phyloP scores from a whole-genome alignment of 2,888 invertebrate species.

The Diadegma fenestrale region DNA sequence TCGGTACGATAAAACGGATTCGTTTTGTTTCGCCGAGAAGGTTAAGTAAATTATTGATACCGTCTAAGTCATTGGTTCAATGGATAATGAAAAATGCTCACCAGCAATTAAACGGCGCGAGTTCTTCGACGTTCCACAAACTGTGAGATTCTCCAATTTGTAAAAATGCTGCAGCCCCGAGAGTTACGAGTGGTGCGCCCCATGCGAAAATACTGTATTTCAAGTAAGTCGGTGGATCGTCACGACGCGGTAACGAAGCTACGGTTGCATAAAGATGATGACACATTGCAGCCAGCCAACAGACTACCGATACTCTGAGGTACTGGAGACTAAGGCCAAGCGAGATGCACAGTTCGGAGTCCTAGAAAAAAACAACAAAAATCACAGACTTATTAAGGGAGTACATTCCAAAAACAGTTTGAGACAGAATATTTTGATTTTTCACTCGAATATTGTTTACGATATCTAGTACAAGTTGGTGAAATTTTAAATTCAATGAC shows the following conservation, averaged over 20 bases:
- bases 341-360: conserved; percentile 87
- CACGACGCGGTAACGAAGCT: conserved; percentile 81
- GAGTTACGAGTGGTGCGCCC: conserved; percentile 87
- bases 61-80: background rate
- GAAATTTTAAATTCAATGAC: too few species aligned
- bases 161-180: conserved; percentile 86
- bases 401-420: too few species aligned
- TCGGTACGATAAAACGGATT: too few species aligned
- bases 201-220: conserved; percentile 88
- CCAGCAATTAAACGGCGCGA: conserved; percentile 87
- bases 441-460: too few species aligned
- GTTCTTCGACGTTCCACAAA: conserved; percentile 85
- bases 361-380: conserved; percentile 78
- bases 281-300: conserved; percentile 89
- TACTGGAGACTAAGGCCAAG: conserved; percentile 89
- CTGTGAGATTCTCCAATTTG: conserved; percentile 86
- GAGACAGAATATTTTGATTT: too few species aligned
- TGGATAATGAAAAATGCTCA: conserved; percentile 73
- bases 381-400: too few species aligned
- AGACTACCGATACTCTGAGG: conserved; percentile 88
- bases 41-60: background rate
- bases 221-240: conserved; percentile 84
- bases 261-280: conserved; percentile 87
- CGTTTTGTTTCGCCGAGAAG: too few species aligned
- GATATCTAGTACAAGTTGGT: too few species aligned